Percentiles rank a stretch among this genome's conserved stretches.
These are phyloP conservation scores for Chymomyza procnemis DNA, from an alignment of 2,888 invertebrate species.

Conservation along the genomic window DNA sequence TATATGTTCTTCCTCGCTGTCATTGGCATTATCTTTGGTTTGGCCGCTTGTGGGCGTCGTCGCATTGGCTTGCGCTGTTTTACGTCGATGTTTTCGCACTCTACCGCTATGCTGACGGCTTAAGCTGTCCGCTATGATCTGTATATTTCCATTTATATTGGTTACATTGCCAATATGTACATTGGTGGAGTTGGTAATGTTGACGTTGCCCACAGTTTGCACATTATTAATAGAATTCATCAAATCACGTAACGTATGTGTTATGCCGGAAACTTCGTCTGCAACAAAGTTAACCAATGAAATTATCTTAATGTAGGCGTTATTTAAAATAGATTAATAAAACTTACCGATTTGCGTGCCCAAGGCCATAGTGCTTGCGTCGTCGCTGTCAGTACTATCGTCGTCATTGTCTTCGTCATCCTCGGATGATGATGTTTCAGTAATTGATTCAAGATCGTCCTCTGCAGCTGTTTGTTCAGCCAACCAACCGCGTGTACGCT, in stretches of 20 bases:
- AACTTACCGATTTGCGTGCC: constrained; percentile 53
- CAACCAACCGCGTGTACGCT: constrained; percentile 57
- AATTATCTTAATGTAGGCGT: neutral
- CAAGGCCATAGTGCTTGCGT: constrained; percentile 49
- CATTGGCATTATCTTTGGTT: constrained; percentile 33
- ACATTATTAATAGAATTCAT: constrained; percentile 70
- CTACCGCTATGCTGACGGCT: neutral
- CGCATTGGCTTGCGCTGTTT: neutral
- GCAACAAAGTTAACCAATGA: constrained; percentile 23
- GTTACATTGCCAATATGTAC: constrained; percentile 80
- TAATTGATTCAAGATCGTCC: constrained; percentile 59
- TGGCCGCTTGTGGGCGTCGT: neutral
- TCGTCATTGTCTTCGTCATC: constrained; percentile 42
- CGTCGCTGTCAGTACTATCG: constrained; percentile 38
- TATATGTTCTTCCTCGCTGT: constrained; percentile 65
- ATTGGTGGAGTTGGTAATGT: constrained; percentile 78
- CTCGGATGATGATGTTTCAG: constrained; percentile 62
- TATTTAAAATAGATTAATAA: neutral
- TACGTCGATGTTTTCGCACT: constrained; percentile 28
- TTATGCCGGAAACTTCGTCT: constrained; percentile 46
- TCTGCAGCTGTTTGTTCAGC: constrained; percentile 30
- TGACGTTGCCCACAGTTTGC: constrained; percentile 76
- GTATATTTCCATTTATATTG: constrained; percentile 79
- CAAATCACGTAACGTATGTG: constrained; percentile 67
- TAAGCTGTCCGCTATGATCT: constrained; percentile 64